Percentiles rank a stretch among this genome's conserved stretches.
phyloP scores from a whole-genome alignment of 1,140 invertebrate species.

The Drosophila serrata region DNA sequence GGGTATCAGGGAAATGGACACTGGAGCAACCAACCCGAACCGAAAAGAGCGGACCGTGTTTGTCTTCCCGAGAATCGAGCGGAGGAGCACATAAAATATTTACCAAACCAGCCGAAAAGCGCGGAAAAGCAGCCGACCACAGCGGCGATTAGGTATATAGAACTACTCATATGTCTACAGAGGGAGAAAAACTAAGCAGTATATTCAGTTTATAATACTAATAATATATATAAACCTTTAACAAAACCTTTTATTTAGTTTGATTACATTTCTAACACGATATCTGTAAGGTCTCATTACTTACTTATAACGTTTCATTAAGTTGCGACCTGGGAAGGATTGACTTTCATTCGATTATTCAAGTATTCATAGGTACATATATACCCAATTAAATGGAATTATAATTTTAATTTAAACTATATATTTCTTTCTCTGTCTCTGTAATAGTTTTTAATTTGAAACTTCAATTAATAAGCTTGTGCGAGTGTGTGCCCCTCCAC shows the following conservation, averaged over 20 bases:
- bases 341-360: too few relatives aligned
- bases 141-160: conserved; percentile 26
- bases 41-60: conserved; percentile 41
- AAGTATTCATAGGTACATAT: too few relatives aligned
- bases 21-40: conserved; percentile 56
- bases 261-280: too few relatives aligned
- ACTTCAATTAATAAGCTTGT: conserved; percentile 19
- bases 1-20: conserved; percentile 28
- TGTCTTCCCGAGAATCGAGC: conserved; percentile 67
- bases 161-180: conserved; percentile 18
- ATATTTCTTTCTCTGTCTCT: neutral
- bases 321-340: neutral
- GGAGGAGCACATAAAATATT: conserved; percentile 67
- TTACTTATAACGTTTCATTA: neutral
- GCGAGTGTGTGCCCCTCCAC: conserved; percentile 7
- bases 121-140: conserved; percentile 58
- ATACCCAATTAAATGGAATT: neutral
- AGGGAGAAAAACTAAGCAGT: neutral
- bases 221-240: too few relatives aligned
- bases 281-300: too few relatives aligned
- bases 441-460: neutral
- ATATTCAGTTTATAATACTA: neutral
- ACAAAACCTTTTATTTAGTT: too few relatives aligned
- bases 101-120: conserved; percentile 46
- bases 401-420: neutral